Evolutionary conservation across 2,797 vertebrate species (phyloP), one percentile per base, ranked within the genome.

Genomic region (Acipenser oxyrinchus): DNA sequence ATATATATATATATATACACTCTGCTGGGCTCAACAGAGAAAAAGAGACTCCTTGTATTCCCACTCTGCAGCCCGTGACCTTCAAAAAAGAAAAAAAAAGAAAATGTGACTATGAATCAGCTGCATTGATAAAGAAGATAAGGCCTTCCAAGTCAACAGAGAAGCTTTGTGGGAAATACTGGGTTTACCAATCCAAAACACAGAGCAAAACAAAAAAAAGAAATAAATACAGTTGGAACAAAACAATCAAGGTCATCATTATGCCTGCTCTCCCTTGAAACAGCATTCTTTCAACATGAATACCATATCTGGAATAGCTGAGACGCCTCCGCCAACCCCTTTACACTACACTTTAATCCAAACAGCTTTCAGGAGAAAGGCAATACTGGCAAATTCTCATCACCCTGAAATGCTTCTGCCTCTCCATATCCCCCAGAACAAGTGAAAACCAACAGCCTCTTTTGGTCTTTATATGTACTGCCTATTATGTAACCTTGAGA

Each of bases 171-270:
- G 70, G 74, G 74, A 83, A 71, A 81, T 69, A 66, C 73, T 75
- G 72, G 70, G 73, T 79, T 48, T 64, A 37, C 23, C 74, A 83
- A 82, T 82, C 75, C 81, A 18, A 82, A 86, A 79, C 73, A 66
- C 79, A 63, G 23, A 37, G 23, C 23, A 37, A 37, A 37, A 37
- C 23, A 37, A 37, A 37, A 37, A 48, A 18, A 63, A 55, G 49
- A 57, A 37, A 37, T 2, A 48, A 23, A 62, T 37, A 7, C 75
- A 68, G 75, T 69, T 78, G 68, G 72, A 80, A 60, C 61, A 88
- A 85, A 85, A 78, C 84, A 87, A 81, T 75, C 79, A 85, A 88
- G 78, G 80, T 78, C 81, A 81, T 82, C 68, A 76, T 83, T 81
- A 84, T 86, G 85, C 71, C 49, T 8, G 78, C 74, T 86, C 75